Conservation (phyloP, 1,140 invertebrate species). For the Catajapyx aquilonaris region DNA sequence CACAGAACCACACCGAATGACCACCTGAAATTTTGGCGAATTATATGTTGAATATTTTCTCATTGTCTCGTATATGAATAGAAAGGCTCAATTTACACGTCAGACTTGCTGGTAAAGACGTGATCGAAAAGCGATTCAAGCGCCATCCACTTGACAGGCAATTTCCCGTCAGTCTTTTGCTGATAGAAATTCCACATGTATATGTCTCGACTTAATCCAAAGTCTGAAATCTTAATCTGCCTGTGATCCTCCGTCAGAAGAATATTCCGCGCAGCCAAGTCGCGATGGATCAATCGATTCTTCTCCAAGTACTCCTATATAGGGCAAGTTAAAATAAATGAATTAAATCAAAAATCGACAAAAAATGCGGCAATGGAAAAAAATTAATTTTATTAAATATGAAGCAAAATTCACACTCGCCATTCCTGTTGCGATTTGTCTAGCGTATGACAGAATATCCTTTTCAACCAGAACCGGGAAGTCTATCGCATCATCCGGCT, state of each 20-base stretch:
- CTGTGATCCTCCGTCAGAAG: constrained; percentile 9
- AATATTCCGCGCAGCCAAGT: constrained; percentile 29
- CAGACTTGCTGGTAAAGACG: constrained; percentile 18
- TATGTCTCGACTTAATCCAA: constrained; percentile 14
- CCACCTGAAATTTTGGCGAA: constrained; percentile 14
- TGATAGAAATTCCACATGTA: constrained; percentile 7
- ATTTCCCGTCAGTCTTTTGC: constrained; percentile 9
- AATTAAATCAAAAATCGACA: too few species aligned
- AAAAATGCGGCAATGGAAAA: too few species aligned
- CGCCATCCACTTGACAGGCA: constrained; percentile 23
- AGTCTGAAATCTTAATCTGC: constrained; percentile 16
- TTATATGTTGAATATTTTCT: constrained; percentile 1
- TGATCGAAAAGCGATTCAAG: constrained; percentile 19
- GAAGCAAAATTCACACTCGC: too few species aligned
- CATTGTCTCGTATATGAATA: neutral
- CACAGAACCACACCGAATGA: constrained; percentile 22
- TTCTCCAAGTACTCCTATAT: constrained; percentile 18
- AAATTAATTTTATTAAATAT: too few species aligned
- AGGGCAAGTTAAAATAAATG: neutral
- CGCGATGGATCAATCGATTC: constrained; percentile 24
- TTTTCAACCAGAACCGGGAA: neutral
- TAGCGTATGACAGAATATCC: constrained; percentile 16
- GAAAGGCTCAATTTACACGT: constrained; percentile 12
- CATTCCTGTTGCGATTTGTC: constrained; percentile 20
- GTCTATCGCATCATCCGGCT: too few species aligned